phyloP scores from a whole-genome alignment of 2,888 invertebrate species.

The Malacosoma neustria region DNA sequence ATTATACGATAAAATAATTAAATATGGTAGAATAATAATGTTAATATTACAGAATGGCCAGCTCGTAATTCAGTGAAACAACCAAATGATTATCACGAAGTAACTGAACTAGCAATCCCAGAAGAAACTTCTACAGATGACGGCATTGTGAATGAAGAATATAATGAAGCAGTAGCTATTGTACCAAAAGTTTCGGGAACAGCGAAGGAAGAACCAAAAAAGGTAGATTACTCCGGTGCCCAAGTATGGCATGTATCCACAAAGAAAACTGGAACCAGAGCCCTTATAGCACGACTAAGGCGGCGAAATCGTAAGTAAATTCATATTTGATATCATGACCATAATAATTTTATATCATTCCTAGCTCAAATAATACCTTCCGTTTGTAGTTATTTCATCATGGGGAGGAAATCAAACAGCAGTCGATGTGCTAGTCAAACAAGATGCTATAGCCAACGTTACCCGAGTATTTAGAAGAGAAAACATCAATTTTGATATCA shows the following conservation, averaged over 20 bases:
- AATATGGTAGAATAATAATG: not conserved
- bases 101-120: conserved; percentile 13
- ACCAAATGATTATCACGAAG: conserved; percentile 25
- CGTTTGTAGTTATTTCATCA: conserved; percentile 72
- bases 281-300: conserved; percentile 38
- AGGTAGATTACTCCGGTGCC: conserved; percentile 81
- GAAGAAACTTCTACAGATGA: conserved; percentile 19
- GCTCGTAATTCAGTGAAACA: conserved; percentile 48
- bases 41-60: conserved; percentile 45
- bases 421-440: conserved; percentile 83
- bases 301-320: conserved; percentile 51
- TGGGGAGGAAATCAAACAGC: conserved; percentile 79
- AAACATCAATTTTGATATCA: conserved; percentile 79
- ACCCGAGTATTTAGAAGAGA: conserved; percentile 76
- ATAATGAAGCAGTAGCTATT: conserved; percentile 15
- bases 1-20: not conserved
- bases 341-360: too few species aligned
- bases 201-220: conserved; percentile 25
- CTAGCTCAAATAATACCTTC: too few species aligned
- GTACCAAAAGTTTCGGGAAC: conserved; percentile 16
- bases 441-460: conserved; percentile 77
- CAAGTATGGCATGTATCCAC: conserved; percentile 83
- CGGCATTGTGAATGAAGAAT: conserved; percentile 12
- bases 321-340: conserved; percentile 4
- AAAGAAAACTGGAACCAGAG: conserved; percentile 59